A percentile compares a stretch with the other conserved stretches of the same genome.
Conservation (phyloP, 2,113 vertebrate species). For the Hylia prasina region DNA sequence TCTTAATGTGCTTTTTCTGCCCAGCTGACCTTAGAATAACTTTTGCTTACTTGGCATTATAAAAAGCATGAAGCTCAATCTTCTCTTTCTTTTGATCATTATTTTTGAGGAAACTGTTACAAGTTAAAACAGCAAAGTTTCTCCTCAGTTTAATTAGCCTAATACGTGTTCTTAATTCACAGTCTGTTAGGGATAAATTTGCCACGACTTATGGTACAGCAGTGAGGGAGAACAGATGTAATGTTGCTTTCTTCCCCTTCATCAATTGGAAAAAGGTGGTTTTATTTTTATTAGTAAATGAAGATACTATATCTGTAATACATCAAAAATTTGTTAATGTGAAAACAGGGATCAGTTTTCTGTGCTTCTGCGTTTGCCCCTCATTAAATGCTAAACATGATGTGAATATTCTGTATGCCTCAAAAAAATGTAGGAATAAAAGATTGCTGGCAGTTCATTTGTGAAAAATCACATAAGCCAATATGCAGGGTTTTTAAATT, state of each 20-base stretch:
- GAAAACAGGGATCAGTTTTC: neutral
- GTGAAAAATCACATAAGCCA: neutral
- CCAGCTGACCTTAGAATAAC: neutral
- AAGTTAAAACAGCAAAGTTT: neutral
- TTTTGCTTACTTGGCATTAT: neutral
- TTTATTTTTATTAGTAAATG: neutral
- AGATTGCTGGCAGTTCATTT: neutral
- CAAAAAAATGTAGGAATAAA: neutral
- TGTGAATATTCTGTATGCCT: neutral
- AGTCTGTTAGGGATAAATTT: neutral
- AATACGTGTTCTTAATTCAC: neutral
- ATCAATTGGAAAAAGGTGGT: neutral
- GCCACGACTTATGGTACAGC: neutral
- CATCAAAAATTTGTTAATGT: neutral
- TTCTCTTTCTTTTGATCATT: neutral
- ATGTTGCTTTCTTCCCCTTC: neutral
- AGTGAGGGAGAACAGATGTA: neutral
- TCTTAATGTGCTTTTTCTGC: neutral
- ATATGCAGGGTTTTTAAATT: neutral
- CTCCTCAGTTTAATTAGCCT: neutral
- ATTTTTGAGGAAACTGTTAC: neutral
- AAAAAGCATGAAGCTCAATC: neutral
- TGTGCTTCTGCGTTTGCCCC: neutral
- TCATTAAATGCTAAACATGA: neutral
- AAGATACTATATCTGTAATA: neutral